These are phyloP conservation scores for Enteromius argenteus DNA, from an alignment of 2,797 vertebrate genomes.

Conservation along the genomic window DNA sequence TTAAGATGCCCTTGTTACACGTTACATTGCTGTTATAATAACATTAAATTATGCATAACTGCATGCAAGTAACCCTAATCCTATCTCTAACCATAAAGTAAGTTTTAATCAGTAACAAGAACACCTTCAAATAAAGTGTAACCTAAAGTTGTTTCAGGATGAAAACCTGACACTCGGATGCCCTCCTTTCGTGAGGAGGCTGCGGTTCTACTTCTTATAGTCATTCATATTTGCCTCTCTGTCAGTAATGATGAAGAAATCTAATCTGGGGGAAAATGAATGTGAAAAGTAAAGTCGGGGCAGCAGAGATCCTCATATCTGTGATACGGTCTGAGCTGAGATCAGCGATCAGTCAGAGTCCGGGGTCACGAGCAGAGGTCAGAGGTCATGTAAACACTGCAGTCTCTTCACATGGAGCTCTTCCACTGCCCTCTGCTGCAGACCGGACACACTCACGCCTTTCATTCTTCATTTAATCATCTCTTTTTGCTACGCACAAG, in stretches of 20 bases:
- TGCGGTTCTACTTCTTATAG: not conserved
- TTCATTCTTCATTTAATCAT: not conserved
- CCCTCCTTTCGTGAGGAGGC: not conserved
- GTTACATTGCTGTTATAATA: not conserved
- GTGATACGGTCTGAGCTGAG: not conserved
- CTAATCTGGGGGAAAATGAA: not conserved
- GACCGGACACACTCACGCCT: not conserved
- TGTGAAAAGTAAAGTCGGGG: not conserved
- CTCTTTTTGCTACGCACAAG: not conserved
- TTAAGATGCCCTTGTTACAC: not conserved
- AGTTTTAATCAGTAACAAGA: not conserved
- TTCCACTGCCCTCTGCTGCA: slow-evolving; percentile 48
- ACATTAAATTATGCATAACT: not conserved
- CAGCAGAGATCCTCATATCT: not conserved
- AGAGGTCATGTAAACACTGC: slow-evolving; percentile 60
- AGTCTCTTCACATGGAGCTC: slow-evolving; percentile 41
- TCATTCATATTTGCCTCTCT: not conserved
- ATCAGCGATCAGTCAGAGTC: slow-evolving; percentile 13
- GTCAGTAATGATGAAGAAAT: not conserved
- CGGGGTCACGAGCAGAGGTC: slow-evolving; percentile 62
- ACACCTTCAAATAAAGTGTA: not conserved
- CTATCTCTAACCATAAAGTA: not conserved
- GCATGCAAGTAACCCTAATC: not conserved
- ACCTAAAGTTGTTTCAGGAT: not conserved
- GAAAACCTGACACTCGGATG: too few relatives aligned